These are phyloP conservation scores for Seira sanloemensis DNA, from an alignment of 2,888 invertebrate species.

Conservation along the genomic window DNA sequence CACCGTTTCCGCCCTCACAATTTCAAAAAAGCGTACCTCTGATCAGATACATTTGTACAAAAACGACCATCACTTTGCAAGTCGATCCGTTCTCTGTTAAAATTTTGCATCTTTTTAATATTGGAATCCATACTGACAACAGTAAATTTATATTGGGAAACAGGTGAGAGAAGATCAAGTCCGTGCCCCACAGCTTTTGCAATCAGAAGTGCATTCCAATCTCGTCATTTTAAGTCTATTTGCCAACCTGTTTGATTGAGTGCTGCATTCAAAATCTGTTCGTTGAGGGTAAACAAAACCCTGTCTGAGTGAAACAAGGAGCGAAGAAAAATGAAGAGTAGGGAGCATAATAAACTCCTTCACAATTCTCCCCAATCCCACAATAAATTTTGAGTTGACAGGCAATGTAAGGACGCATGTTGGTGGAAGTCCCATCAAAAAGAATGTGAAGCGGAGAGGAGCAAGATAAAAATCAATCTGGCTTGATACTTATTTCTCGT, in stretches of 20 bases:
- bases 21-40: too few species aligned
- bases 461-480: conserved; percentile 22
- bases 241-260: conserved; percentile 8
- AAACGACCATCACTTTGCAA: too few species aligned
- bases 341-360: conserved; percentile 19
- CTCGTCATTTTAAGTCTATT: neutral
- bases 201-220: neutral
- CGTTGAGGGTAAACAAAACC: too few species aligned
- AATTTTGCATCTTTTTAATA: too few species aligned
- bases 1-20: too few species aligned
- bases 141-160: too few species aligned
- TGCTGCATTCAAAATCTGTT: too few species aligned
- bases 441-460: neutral
- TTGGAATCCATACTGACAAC: too few species aligned
- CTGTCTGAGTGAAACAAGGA: neutral
- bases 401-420: neutral
- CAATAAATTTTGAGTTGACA: conserved; percentile 8
- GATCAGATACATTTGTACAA: too few species aligned
- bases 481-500: conserved; percentile 9
- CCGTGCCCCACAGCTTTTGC: too few species aligned
- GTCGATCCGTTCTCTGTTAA: too few species aligned
- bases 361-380: neutral
- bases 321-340: neutral
- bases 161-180: neutral
- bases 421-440: neutral